Base-by-base conservation (phyloP, 2,113 vertebrate species). In the Epinephelus moara region DNA sequence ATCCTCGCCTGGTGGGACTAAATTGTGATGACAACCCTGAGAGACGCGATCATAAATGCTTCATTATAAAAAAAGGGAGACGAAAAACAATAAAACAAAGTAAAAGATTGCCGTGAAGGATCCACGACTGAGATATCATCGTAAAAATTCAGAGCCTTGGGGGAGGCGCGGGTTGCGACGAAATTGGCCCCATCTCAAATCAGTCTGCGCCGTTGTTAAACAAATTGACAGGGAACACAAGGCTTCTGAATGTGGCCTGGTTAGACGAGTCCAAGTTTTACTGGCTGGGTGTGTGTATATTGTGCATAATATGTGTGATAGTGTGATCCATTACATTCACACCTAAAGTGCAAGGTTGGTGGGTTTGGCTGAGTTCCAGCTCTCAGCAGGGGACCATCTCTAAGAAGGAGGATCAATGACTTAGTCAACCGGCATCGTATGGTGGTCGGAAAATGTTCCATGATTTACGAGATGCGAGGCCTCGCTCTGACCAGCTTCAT, bases 361-460 rank as follows among this genome's bases (percentile, higher is more conserved):
- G 86, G 74, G 64, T 81, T 87, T 91, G 86, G 90, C 79, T 5
- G 11, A 50, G 59, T 77, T 88, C 77, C 81, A 89, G 76, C 66
- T 33, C 75, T 61, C 64, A 27, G 56, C 83, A 42, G 82, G 81
- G 84, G 83, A 77, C 37, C 27, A 23, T 88, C 80, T 89, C 75
- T 89, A 85, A 82, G 84, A 88, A 88, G 75, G 61, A 92, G 71
- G 81, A 94, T 93, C 92, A 93, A 93, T 91, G 93, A 86, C 76
- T 77, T 59, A 77, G 87, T 92, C 88, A 87, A 75, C 61, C 47
- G 1, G 83, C 75, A 56, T 88, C 87, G 42, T 82, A 83, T 77
- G 82, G 85, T 79, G 78, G 84, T 91, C 82, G 68, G 74, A 81
- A 89, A 89, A 85, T 2, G 3, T 53, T 70, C 81, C 71, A 75